Evolutionary conservation across 2,797 vertebrate species (phyloP), one percentile per base, ranked within the genome.

Genomic region (Mormyrops boulengeri): DNA sequence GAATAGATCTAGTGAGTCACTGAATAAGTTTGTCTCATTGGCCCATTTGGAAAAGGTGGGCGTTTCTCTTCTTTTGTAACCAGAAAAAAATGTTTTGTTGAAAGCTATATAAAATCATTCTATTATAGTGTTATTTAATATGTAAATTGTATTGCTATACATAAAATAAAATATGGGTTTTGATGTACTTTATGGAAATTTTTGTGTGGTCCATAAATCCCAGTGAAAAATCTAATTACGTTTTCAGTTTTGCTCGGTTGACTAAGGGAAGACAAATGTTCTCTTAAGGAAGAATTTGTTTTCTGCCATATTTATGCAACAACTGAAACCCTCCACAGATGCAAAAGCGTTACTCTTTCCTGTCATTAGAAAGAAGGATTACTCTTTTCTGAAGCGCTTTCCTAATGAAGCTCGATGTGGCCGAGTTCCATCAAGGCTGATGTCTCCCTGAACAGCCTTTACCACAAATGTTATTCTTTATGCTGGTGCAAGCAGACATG

Each of bases 71-170:
- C 94, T 97, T 98, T 98, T 97, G 94, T 97, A 97, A 97, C 94
- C 97, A 96, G 95, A 96, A 96, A 94, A 92, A 91, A 94, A 50
- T 92, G 41, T 97, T 97, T 97, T 94, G 95, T 97, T 96, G 95
- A 96, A 97, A 97, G 96, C 96, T 97, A 97, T 97, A 98, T 97
- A 94, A 97, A 97, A 98, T 97, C 97, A 97, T 97, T 98, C 96
- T 98, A 98, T 97, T 96, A 97, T 97, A 98, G 97, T 98, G 97
- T 98, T 98, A 98, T 98, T 98, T 98, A 98, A 98, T 97, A 98
- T 98, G 97, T 98, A 98, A 97, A 98, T 97, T 97, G 97, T 98
- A 98, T 98, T 98, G 97, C 97, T 97, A 98, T 98, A 97, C 97
- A 97, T 97, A 96, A 97, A 98, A 98, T 98, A 99, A 98, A 98